These are phyloP conservation scores for Agrypnus murinus DNA, from an alignment of 2,888 invertebrate genomes.

Conservation along the genomic window DNA sequence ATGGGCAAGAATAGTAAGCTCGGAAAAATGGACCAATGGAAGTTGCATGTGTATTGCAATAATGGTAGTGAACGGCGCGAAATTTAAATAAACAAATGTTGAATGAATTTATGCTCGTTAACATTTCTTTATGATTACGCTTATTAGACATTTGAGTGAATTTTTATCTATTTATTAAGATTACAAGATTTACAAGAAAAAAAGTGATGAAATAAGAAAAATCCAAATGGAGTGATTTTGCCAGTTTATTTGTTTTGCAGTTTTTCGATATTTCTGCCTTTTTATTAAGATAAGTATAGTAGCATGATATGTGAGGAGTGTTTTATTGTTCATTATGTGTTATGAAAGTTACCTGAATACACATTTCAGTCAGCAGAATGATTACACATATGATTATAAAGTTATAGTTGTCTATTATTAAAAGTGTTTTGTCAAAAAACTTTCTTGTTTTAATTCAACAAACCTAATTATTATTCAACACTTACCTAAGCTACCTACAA, in stretches of 20 bases:
- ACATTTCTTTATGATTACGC: constrained; percentile 12
- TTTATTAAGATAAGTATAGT: background rate
- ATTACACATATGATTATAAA: constrained; percentile 31
- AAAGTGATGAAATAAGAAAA: background rate
- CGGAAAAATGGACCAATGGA: constrained; percentile 22
- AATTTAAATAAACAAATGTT: background rate
- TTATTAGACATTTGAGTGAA: constrained; percentile 8
- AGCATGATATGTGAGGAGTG: constrained; percentile 23
- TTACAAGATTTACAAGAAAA: constrained; percentile 1
- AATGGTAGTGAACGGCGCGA: constrained; percentile 10
- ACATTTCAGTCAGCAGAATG: constrained; percentile 30
- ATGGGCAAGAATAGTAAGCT: constrained; percentile 3
- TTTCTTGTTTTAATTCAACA: too few species aligned
- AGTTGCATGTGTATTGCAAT: background rate
- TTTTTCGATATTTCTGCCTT: constrained; percentile 11
- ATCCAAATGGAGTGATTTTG: background rate
- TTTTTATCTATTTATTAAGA: background rate
- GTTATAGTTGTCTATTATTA: constrained; percentile 37
- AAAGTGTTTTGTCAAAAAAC: constrained; percentile 32
- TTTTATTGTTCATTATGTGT: constrained; percentile 33
- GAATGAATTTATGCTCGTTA: constrained; percentile 4
- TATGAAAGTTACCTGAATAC: constrained; percentile 35
- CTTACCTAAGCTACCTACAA: too few species aligned
- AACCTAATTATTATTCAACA: too few species aligned
- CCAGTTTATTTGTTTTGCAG: constrained; percentile 12